Evolutionary conservation across 30 jellyfish, hydroid and myxozoan species (phyloP).

Genomic region (Calvadosia cruxmelitensis): DNA sequence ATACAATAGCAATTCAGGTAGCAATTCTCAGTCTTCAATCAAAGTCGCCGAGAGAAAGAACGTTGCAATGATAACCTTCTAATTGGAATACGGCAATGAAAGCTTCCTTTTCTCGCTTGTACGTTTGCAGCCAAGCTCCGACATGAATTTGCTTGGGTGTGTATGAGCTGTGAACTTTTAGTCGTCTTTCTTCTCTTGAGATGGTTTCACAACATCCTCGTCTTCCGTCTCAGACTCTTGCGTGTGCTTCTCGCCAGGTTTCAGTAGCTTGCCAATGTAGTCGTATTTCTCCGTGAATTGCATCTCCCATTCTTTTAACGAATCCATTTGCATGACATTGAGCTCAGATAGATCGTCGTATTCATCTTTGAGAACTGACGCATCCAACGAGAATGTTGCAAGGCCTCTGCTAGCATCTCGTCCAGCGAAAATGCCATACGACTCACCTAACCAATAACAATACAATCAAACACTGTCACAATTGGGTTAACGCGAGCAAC

Average conservation of each 20-base stretch:
- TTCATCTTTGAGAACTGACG: constrained; percentile 56
- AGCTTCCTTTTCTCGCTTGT: no score
- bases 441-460: constrained; percentile 62
- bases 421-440: constrained; percentile 92
- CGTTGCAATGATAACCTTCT: no score
- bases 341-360: constrained; percentile 90
- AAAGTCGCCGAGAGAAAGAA: no score
- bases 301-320: constrained; percentile 92
- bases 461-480: no score
- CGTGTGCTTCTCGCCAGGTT: constrained; percentile 83
- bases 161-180: no score
- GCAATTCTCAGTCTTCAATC: no score
- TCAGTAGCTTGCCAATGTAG: constrained; percentile 49
- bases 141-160: no score
- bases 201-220: constrained; percentile 35
- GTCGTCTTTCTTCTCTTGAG: constrained; percentile 13
- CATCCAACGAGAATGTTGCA: constrained; percentile 89
- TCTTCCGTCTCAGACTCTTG: constrained; percentile 85
- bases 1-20: no score
- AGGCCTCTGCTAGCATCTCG: constrained; percentile 96
- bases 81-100: no score
- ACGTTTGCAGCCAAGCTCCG: no score
- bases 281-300: constrained; percentile 73
- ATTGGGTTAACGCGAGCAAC: no score
- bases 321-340: constrained; percentile 96